A percentile compares a stretch with the other conserved stretches of the same genome.
Evolutionary conservation across 2,797 vertebrate species (phyloP).

Genomic region (Yasuhikotakia modesta): DNA sequence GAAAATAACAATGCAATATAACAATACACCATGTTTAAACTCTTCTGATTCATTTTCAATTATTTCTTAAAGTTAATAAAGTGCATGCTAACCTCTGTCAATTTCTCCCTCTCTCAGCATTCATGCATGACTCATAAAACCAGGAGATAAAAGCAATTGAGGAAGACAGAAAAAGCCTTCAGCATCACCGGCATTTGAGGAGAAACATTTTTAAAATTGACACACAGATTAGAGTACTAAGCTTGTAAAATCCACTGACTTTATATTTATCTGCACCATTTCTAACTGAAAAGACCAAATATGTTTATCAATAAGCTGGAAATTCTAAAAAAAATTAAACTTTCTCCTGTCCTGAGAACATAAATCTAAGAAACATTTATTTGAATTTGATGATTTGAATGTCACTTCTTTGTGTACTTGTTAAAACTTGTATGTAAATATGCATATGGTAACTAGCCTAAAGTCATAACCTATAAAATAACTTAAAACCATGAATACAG

Average conservation of each 20-base stretch:
- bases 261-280: background rate
- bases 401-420: background rate
- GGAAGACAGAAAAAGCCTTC: conserved; percentile 86
- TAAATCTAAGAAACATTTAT: no score
- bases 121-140: conserved; percentile 89
- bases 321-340: background rate
- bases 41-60: background rate
- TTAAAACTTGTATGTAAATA: conserved; percentile 6
- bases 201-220: background rate
- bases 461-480: background rate
- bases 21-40: background rate
- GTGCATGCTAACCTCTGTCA: conserved; percentile 78
- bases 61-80: background rate
- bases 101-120: conserved; percentile 82
- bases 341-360: no score
- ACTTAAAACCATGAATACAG: background rate
- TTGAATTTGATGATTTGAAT: no score
- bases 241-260: background rate
- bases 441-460: background rate
- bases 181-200: conserved; percentile 81
- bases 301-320: background rate
- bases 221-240: background rate
- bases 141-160: conserved; percentile 89
- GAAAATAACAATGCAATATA: no score
- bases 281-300: background rate